A percentile compares a stretch with the other conserved stretches of the same genome.
phyloP scores from a whole-genome alignment of 1,140 invertebrate genomes.

The Listronotus oregonensis region DNA sequence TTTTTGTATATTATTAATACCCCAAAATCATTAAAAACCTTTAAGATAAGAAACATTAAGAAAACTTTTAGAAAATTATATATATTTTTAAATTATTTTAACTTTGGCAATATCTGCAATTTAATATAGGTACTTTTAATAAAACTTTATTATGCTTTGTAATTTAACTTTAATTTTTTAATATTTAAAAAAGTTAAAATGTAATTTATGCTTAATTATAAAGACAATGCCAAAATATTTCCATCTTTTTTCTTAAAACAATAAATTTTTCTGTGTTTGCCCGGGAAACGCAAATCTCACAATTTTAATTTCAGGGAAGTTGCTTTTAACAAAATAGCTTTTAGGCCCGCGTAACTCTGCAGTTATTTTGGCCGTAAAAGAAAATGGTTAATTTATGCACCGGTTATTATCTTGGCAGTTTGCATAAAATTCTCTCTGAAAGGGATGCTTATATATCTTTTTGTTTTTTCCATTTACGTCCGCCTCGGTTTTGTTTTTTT shows the following conservation, averaged over 20 bases:
- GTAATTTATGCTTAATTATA: too few species aligned
- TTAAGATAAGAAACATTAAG: too few species aligned
- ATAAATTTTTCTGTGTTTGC: constrained; percentile 34
- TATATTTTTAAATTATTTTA: too few species aligned
- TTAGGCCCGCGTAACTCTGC: constrained; percentile 37
- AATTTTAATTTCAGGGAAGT: constrained; percentile 38
- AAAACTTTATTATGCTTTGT: too few species aligned
- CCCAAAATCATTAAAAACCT: too few species aligned
- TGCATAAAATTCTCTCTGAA: constrained; percentile 39
- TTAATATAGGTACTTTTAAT: too few species aligned
- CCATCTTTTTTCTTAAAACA: constrained; percentile 28
- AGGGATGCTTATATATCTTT: constrained; percentile 38
- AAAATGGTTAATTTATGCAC: constrained; percentile 42
- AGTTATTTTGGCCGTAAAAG: constrained; percentile 38
- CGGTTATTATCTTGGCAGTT: constrained; percentile 39
- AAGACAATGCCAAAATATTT: constrained; percentile 2
- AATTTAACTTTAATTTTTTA: too few species aligned
- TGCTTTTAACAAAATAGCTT: constrained; percentile 40
- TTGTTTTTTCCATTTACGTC: constrained; percentile 32
- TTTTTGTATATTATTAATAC: too few species aligned
- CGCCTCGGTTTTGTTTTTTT: constrained; percentile 33
- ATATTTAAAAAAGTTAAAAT: too few species aligned
- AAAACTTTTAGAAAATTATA: too few species aligned
- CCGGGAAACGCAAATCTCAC: constrained; percentile 32
- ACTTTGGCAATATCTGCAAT: too few species aligned